Conservation (phyloP, 2,797 vertebrate species). For the Cyprinodon diabolis region DNA sequence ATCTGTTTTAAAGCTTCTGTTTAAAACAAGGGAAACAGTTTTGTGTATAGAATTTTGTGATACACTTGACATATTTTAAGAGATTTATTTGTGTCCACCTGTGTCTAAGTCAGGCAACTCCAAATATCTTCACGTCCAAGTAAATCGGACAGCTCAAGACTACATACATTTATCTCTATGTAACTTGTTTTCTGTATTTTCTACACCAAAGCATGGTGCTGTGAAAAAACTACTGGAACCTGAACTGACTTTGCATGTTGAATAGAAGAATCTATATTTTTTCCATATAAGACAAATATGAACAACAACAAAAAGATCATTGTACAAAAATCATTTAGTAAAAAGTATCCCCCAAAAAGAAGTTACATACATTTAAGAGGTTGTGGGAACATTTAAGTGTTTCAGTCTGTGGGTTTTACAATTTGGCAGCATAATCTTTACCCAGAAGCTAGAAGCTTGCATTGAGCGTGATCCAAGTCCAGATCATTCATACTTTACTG, state of each 20-base stretch:
- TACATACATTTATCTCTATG: conserved; percentile 2
- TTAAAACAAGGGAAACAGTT: background rate
- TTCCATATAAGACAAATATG: no score
- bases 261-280: no score
- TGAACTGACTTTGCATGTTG: background rate
- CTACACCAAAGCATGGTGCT: background rate
- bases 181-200: conserved; percentile 6
- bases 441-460: no score
- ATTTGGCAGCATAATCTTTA: no score
- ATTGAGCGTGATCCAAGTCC: no score
- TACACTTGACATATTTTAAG: background rate
- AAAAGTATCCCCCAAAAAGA: no score
- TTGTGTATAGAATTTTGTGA: background rate
- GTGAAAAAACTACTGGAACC: background rate
- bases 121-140: conserved; percentile 23
- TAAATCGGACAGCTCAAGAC: conserved; percentile 25
- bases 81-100: conserved; percentile 5
- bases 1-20: background rate
- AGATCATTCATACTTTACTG: no score
- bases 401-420: no score
- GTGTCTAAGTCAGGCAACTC: conserved; percentile 16
- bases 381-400: no score
- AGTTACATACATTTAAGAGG: no score
- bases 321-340: no score
- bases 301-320: no score